Evolutionary conservation across 2,888 invertebrate species (phyloP), one percentile per base, ranked within the genome.

Genomic region (Anodontia alba): DNA sequence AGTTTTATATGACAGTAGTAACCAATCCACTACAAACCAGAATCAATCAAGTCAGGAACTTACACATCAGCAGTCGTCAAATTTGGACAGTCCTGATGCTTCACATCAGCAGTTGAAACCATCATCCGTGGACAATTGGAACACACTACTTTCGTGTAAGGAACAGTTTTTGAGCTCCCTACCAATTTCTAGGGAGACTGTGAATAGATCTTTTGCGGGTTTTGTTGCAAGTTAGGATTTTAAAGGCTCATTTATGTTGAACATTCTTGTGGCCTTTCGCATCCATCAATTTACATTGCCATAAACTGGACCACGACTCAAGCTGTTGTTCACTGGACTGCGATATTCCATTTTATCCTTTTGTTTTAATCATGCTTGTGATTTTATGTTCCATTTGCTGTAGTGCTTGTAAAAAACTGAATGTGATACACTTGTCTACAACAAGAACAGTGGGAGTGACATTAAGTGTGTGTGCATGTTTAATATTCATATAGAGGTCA

Each of bases 1-100:
- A 84, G 95, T 96, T 0, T 92, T 96, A 12, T 96, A 95, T 92
- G 95, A 73, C 66, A 75, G 71, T 73, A 74, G 33, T 29, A 62
- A 23, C 67, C 51, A 54, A 23, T 68, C 73, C 74, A 76, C 42
- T 38, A 54, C 29, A 66, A 73, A 36, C 62, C 71, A 73, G 68
- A 66, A 68, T 29, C 57, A 73, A 51, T 46, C 43, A 43, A 76
- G 23, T 33, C 62, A 62, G 62, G 62, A 70, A 71, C 71, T 42
- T 38, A 69, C 75, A 51, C 46, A 57, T 43, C 46, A 71, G 38
- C 62, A 62, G 17, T 17, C 62, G 7, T 54, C 54, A 29, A 29
- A 5, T 2, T 26, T 17, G 33, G 62, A 62, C 62, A 62, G 26
- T 23, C 26, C 57, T 57, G 26, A 57, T 7, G 26, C 23, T 57